phyloP scores from a whole-genome alignment of 2,797 vertebrate genomes.

The Melanotaenia parkinsoni region DNA sequence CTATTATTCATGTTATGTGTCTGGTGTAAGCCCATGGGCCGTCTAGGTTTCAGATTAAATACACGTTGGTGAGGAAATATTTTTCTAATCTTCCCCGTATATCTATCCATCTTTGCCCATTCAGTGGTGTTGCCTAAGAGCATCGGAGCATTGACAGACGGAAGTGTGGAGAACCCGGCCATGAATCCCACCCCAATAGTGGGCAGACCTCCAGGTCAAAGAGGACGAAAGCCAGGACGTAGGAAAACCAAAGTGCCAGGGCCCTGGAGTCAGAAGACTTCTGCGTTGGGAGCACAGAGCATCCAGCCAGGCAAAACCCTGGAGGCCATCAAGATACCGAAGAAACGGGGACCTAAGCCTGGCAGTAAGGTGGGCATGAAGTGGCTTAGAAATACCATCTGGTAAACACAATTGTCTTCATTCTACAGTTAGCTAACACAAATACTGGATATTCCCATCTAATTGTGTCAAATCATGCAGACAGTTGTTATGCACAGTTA shows the following conservation, averaged over 20 bases:
- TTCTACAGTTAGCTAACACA: not conserved
- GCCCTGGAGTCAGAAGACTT: conserved; percentile 76
- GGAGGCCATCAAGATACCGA: conserved; percentile 94
- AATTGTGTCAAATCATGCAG: not conserved
- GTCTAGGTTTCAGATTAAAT: not conserved
- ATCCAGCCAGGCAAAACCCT: conserved; percentile 84
- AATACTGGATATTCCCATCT: not conserved
- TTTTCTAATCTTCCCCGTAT: not conserved
- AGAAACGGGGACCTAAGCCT: conserved; percentile 97
- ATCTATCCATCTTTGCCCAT: conserved; percentile 20
- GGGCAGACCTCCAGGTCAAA: conserved; percentile 89
- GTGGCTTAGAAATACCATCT: not conserved
- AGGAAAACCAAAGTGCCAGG: conserved; percentile 86
- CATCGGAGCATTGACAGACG: conserved; percentile 87
- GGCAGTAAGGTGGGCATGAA: conserved; percentile 90
- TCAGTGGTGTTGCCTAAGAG: conserved; percentile 93
- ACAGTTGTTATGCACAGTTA: not conserved
- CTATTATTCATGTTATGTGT: not conserved
- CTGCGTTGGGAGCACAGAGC: conserved; percentile 76
- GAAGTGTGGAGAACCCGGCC: conserved; percentile 86
- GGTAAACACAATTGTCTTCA: not conserved
- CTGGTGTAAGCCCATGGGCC: not conserved
- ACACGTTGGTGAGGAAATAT: not conserved
- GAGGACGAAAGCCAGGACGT: conserved; percentile 93
- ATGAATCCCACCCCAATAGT: conserved; percentile 87